Evolutionary conservation across 2,888 invertebrate species (phyloP), one percentile per base, ranked within the genome.

Genomic region (Yponomeuta cagnagella): DNA sequence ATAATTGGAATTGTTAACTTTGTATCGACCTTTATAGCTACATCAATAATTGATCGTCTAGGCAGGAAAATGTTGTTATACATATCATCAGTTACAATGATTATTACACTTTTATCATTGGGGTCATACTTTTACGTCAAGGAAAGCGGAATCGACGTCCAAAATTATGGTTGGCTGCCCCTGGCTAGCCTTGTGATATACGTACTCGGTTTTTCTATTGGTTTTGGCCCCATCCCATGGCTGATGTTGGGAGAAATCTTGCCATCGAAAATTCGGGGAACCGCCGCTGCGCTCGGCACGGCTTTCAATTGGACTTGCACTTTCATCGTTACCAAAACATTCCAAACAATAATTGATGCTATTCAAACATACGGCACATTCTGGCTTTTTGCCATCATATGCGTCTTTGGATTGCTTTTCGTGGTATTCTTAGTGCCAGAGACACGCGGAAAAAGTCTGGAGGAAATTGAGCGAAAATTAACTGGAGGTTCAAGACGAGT

Each of bases 231-330:
- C 0, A 95, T 97, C 77, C 96, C 96, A 2, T 96, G 95, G 97
- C 89, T 97, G n/a, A 97, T 97, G 97, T 95, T 98, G 94, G 97
- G 97, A 71, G 98, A 98, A 89, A 97, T 98, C 76, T 88, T 98
- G 79, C 97, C 98, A 70, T 95, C 95, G 0, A 96, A 95, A 83
- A 97, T 98, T 72, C 94, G 98, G 73, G 98, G 98, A 0, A 94
- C 96, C 0, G 98, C 98, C 0, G 98, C 98, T 37, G 97, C 98
- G 1, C 87, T 98, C 48, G 96, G 96, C 0, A 97, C 98, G 0
- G 96, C 96, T 23, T 96, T 97, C 82, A 98, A 98, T 86, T 98
- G 98, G 98, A 89, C 95, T 0, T 97, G 97, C 82, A 97, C 97
- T 0, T 98, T 98, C 82, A 85, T 97, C 73, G 97, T 98, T 2